Base-by-base conservation (phyloP, 2,888 invertebrate genomes). In the Lepidocyrtinus sp. region DNA sequence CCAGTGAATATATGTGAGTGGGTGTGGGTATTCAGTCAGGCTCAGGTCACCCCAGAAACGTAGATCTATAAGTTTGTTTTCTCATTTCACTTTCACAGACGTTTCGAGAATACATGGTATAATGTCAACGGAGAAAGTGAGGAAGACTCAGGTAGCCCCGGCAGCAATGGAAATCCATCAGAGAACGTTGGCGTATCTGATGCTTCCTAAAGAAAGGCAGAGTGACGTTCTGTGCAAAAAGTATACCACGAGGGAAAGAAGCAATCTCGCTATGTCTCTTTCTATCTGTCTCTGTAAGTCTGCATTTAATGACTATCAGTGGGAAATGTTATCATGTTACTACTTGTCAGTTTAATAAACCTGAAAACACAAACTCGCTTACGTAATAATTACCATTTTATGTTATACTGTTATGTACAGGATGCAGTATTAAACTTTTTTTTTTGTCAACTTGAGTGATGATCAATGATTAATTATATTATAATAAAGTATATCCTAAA, bases 111-210 rank as follows among this genome's bases (percentile, higher is more conserved):
- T 25, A 27, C 70, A 70, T 76, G 76, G 76, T 70, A 70, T 25
- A n/a, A 24, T n/a, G 17, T 2, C 15, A 24, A 27, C 3, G 68
- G 65, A 59, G 76, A 76, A 15, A 76, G 65, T n/a, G 76, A 76
- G 22, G 76, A 76, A 71, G 76, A 76, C 70, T 76, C 76, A 76
- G 76, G 70, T 69, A 76, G 76, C 76, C 76, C 76, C 76, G 59
- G 19, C 26, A 26, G n/a, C 25, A 17, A 50, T 50, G 63, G 69
- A 21, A 45, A 69, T n/a, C 46, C 75, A 46, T 75, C 75, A 21
- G 36, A 61, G 46, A n/a, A 62, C 19, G 62, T 67, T 15, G 69
- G 75, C 21, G 75, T 59, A 63, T 62, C 75, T n/a, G 76, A 76
- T 24, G 17, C 70, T 25, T 76, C 76, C 36, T 76, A 64, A 70